Evolutionary conservation across 2,797 vertebrate genomes (phyloP).

Genomic region (Manis javanica): DNA sequence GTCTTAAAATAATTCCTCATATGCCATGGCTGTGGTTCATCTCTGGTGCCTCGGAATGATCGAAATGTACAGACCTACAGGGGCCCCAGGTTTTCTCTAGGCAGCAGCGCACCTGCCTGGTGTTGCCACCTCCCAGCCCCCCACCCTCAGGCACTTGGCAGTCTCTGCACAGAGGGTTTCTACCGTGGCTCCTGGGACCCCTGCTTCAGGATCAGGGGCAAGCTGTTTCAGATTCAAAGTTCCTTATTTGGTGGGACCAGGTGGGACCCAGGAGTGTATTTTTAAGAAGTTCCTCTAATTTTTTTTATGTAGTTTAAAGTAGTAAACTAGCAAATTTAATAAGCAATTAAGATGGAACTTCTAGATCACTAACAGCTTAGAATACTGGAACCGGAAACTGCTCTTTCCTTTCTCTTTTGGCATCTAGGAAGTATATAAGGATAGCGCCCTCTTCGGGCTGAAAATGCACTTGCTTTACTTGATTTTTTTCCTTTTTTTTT

Average conservation of each 20-base stretch:
- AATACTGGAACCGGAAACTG: conserved; percentile 4
- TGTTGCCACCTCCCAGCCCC: fast-evolving
- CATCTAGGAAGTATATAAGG: neutral
- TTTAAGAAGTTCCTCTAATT: neutral
- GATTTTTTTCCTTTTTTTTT: neutral
- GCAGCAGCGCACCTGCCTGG: too few species aligned
- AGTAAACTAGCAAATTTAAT: neutral
- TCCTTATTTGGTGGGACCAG: neutral
- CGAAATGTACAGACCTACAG: fast-evolving
- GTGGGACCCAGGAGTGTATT: neutral
- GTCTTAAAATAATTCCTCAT: neutral
- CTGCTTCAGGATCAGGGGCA: neutral
- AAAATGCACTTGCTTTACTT: neutral
- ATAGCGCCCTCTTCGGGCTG: conserved; percentile 80
- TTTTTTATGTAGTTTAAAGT: neutral
- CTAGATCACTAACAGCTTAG: neutral
- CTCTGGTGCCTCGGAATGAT: neutral
- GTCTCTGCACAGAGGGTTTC: neutral
- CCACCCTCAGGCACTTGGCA: neutral
- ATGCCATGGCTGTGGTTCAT: fast-evolving
- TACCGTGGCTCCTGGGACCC: neutral
- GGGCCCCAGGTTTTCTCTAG: neutral
- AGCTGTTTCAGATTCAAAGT: neutral
- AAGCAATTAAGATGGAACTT: neutral
- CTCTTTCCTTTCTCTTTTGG: neutral